phyloP scores from a whole-genome alignment of 2,888 invertebrate genomes.

The Eupithecia subfuscata region DNA sequence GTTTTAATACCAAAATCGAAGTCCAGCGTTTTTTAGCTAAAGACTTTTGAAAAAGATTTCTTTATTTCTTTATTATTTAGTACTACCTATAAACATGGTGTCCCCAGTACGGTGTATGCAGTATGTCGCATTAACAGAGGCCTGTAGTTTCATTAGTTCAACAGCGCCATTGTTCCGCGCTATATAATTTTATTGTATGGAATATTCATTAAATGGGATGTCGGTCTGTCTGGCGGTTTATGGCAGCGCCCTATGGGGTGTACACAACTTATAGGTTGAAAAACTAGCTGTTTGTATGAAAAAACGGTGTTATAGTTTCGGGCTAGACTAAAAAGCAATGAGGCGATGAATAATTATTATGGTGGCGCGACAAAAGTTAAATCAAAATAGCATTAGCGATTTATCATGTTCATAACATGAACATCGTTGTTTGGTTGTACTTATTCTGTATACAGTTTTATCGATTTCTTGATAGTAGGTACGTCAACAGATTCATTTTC shows the following conservation, averaged over 20 bases:
- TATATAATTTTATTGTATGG: conserved; percentile 58
- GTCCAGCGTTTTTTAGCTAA: too few species aligned
- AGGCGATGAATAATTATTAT: not conserved
- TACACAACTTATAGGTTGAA: conserved; percentile 18
- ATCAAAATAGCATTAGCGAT: not conserved
- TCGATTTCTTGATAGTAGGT: not conserved
- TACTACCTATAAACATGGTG: not conserved
- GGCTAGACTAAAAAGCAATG: not conserved
- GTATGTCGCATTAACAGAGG: conserved; percentile 48
- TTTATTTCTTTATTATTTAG: not conserved
- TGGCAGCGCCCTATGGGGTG: conserved; percentile 28
- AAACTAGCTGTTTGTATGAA: not conserved
- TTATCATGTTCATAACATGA: not conserved
- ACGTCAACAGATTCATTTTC: not conserved
- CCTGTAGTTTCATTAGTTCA: conserved; percentile 57
- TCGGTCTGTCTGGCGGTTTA: conserved; percentile 30
- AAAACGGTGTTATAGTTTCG: not conserved
- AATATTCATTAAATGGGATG: conserved; percentile 43
- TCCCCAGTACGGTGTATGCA: conserved; percentile 24
- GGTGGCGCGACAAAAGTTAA: not conserved
- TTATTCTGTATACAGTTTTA: not conserved
- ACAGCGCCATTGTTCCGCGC: conserved; percentile 54
- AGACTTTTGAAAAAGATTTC: too few species aligned
- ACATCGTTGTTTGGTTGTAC: not conserved
- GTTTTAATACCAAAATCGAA: not conserved